These are phyloP conservation scores for Marisa cornuarietis DNA, from an alignment of 1,140 invertebrate genomes.

Conservation along the genomic window DNA sequence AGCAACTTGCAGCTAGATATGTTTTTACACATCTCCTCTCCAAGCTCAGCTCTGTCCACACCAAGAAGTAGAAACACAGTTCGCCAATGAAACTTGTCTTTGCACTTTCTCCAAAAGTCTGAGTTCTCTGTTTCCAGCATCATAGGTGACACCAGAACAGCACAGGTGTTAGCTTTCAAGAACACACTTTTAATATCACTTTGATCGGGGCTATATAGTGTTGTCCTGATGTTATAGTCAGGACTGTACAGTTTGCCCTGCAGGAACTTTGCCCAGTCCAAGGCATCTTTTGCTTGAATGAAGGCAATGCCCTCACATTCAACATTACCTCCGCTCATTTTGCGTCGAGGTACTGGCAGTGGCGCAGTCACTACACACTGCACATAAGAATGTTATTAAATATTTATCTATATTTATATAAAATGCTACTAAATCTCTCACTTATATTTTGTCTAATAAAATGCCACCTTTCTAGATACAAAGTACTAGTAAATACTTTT, in stretches of 20 bases:
- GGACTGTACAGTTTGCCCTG: slow-evolving; percentile 7
- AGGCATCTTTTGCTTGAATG: slow-evolving; percentile 13
- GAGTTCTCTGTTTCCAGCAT: slow-evolving; percentile 3
- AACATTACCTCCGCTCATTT: neutral
- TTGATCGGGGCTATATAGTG: neutral
- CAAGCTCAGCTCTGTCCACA: slow-evolving; percentile 4
- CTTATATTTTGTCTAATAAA: too few species aligned
- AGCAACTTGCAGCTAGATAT: slow-evolving; percentile 2
- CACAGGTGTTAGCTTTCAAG: slow-evolving; percentile 1
- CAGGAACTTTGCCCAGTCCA: slow-evolving; percentile 18
- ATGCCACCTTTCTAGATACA: too few species aligned
- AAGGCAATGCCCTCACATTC: slow-evolving; percentile 13
- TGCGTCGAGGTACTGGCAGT: neutral
- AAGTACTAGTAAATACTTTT: too few species aligned
- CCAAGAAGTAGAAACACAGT: slow-evolving; percentile 17
- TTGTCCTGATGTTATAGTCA: slow-evolving; percentile 12
- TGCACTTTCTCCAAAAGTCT: slow-evolving; percentile 10
- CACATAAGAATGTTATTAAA: too few species aligned
- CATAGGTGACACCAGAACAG: slow-evolving; percentile 10
- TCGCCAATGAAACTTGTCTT: neutral
- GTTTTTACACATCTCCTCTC: neutral
- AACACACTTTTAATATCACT: neutral
- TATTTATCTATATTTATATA: too few species aligned
- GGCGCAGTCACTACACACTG: too few species aligned
- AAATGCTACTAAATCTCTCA: too few species aligned